phyloP scores from a whole-genome alignment of 2,888 invertebrate genomes.

The Mechanitis messenoides region DNA sequence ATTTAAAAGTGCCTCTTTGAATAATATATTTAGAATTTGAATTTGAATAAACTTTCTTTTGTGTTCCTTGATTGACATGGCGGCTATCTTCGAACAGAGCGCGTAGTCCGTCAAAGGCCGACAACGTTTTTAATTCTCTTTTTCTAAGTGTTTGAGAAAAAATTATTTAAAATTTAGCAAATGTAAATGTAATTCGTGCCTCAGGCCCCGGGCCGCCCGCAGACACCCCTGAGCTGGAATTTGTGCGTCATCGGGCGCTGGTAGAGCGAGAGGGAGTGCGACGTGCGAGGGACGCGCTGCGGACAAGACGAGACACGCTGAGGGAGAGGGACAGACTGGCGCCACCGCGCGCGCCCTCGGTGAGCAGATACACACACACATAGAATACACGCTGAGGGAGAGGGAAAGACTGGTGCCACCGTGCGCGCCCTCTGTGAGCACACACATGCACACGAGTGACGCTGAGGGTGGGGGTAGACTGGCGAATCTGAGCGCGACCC shows the following conservation, averaged over 20 bases:
- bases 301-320: constrained; percentile 81
- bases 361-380: constrained; percentile 31
- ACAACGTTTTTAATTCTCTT: too few species aligned
- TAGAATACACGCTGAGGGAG: constrained; percentile 76
- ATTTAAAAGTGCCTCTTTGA: too few species aligned
- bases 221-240: constrained; percentile 82
- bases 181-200: background rate
- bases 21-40: too few species aligned
- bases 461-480: too few species aligned
- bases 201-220: constrained; percentile 48
- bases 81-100: too few species aligned
- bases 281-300: constrained; percentile 86
- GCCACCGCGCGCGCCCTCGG: constrained; percentile 54
- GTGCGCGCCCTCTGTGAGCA: constrained; percentile 52
- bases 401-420: constrained; percentile 71
- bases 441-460: background rate
- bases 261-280: constrained; percentile 88
- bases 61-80: too few species aligned
- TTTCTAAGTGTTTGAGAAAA: too few species aligned
- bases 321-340: constrained; percentile 77
- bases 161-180: too few species aligned
- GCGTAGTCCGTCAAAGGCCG: too few species aligned
- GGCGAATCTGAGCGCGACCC: background rate
- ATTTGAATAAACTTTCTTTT: too few species aligned
- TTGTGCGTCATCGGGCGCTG: constrained; percentile 88